Evolutionary conservation across 2,888 invertebrate genomes (phyloP).

Genomic region (Meteorus colon): DNA sequence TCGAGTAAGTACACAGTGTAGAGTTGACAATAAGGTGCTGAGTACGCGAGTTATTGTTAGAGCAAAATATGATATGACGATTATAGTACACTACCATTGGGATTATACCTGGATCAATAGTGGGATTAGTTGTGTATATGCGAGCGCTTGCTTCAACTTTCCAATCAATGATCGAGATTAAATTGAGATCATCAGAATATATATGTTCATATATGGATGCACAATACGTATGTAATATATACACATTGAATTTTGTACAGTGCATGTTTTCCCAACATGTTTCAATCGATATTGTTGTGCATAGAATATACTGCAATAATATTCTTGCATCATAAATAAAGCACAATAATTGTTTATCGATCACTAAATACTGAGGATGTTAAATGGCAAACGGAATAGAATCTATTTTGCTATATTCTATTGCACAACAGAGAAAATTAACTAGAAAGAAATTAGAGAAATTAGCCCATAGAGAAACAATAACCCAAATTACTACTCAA

Average conservation of each 20-base stretch:
- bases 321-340: conserved; percentile 30
- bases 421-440: background rate
- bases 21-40: no score
- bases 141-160: conserved; percentile 1
- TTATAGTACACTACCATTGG: conserved; percentile 8
- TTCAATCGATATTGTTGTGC: background rate
- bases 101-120: conserved; percentile 21
- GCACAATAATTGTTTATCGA: conserved; percentile 41
- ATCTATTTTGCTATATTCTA: conserved; percentile 11
- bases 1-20: no score
- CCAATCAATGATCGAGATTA: conserved; percentile 36
- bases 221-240: background rate
- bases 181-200: conserved; percentile 10
- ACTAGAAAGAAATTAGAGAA: background rate
- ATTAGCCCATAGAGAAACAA: no score
- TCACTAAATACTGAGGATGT: conserved; percentile 33
- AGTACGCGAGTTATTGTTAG: conserved; percentile 22
- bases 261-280: conserved; percentile 14
- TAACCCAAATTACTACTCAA: background rate
- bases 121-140: conserved; percentile 28
- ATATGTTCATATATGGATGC: background rate
- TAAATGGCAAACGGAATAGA: conserved; percentile 30
- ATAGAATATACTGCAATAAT: background rate
- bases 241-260: conserved; percentile 5
- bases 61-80: conserved; percentile 27